Percentiles rank a stretch among this genome's conserved stretches.
These are phyloP conservation scores for Microchirus variegatus DNA, from an alignment of 2,797 vertebrate genomes.

Conservation along the genomic window DNA sequence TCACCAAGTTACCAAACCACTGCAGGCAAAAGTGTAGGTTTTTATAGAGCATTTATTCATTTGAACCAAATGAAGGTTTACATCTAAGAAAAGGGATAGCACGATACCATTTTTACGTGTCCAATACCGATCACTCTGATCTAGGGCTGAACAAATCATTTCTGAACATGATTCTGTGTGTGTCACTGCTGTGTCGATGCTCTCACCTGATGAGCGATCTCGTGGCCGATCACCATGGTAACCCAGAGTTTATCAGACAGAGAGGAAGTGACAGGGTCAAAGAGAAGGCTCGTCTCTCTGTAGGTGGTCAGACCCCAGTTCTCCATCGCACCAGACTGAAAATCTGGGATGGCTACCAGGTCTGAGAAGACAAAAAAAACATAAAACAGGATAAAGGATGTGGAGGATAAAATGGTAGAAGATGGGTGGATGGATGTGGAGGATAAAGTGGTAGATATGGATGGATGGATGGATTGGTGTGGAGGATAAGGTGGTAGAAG, in stretches of 20 bases:
- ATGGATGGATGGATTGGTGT: no score
- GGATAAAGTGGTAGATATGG: no score
- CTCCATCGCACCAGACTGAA: constrained; percentile 85
- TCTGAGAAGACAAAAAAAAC: constrained; percentile 69
- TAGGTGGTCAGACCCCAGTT: constrained; percentile 88
- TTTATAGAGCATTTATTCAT: background rate
- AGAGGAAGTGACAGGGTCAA: constrained; percentile 80
- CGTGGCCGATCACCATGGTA: constrained; percentile 84
- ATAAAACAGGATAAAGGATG: no score
- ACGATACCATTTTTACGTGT: no score
- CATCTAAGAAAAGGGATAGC: no score
- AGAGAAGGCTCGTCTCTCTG: constrained; percentile 83
- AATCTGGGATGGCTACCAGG: constrained; percentile 86
- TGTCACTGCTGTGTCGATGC: background rate
- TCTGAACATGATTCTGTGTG: no score
- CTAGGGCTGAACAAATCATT: no score
- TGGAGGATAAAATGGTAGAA: background rate
- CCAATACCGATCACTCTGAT: no score
- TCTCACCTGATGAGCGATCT: constrained; percentile 85
- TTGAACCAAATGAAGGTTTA: background rate
- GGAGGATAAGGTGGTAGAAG: background rate
- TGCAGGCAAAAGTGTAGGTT: constrained; percentile 35
- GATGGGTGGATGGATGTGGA: no score
- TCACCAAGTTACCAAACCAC: constrained; percentile 90
- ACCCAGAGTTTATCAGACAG: constrained; percentile 84